Conservation (phyloP, 37 sponge, comb jelly and placozoan species). For the Halichondria panicea region DNA sequence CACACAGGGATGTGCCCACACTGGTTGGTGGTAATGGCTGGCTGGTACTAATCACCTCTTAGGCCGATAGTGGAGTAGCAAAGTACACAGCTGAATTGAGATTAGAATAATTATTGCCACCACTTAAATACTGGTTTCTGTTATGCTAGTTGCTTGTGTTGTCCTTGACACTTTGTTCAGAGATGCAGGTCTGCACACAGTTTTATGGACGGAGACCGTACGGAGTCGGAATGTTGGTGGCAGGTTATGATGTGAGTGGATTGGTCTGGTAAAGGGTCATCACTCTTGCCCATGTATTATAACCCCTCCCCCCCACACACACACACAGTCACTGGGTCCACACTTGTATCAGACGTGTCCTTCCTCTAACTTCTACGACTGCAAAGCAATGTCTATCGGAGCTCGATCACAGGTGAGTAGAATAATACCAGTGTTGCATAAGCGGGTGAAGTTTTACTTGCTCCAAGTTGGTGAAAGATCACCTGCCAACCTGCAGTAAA, state of each 20-base stretch:
- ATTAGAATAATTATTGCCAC: constrained; percentile 1
- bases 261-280: not conserved
- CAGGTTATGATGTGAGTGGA: constrained; percentile 90
- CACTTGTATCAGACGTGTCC: constrained; percentile 96
- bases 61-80: too few species aligned
- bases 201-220: constrained; percentile 89
- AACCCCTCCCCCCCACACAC: not conserved
- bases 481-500: too few species aligned
- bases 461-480: too few species aligned
- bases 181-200: constrained; percentile 83
- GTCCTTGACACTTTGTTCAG: constrained; percentile 51
- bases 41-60: too few species aligned
- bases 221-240: constrained; percentile 97
- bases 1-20: not conserved
- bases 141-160: not conserved
- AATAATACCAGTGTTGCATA: not conserved
- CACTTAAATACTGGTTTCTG: too few species aligned
- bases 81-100: too few species aligned
- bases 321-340: constrained; percentile 71
- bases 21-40: not conserved
- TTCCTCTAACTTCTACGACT: constrained; percentile 96
- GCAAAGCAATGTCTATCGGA: constrained; percentile 99
- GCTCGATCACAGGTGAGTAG: constrained; percentile 88
- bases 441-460: too few species aligned
- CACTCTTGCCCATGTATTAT: not conserved